Evolutionary conservation across 2,113 vertebrate genomes (phyloP), one percentile per base, ranked within the genome.

Genomic region (pig (Sus scrofa)): DNA sequence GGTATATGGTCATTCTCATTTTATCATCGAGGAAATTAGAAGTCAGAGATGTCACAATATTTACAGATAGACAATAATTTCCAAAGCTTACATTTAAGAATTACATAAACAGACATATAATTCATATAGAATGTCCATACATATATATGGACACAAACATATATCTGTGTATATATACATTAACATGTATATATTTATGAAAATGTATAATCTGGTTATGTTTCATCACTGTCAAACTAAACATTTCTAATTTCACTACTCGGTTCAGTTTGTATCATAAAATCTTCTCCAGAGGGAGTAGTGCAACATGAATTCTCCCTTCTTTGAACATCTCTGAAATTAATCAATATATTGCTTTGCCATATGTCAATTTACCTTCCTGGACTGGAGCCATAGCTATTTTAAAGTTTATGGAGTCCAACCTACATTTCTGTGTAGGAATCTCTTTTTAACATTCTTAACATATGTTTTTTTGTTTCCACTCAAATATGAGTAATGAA

Each of bases 261-360:
- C 60, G 73, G 13, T 94, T 95, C 18, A 86, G 73, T 95, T 95
- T 52, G 65, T 32, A 79, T 62, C 15, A 74, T 37, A 65, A 50
- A 77, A 67, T 74, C 26, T 95, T 95, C 63, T 39, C 74, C 50
- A 92, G 86, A 75, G 4, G 65, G 27, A 83, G 30, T 32, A 60
- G n/a, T 60, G 14, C 68, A 89, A 75, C 56, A 70, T 71, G 34
- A 56, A 77, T 96, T 70, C 22, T 37, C 70, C 20, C n/a, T 26
- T 91, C 62, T 91, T 65, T 78, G 37, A 86, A 77, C 16, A 97
- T 39, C 60, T 86, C 68, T 86, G 9, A 93, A 65, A 56, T 95
- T 97, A 95, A 37, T 30, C 13, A 94, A 89, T 14, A 82, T 67
- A 63, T 58, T 97, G 73, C 27, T 96, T 92, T 95, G 24, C 60